Percentiles rank a stretch among this genome's conserved stretches.
Conservation (phyloP, 2,113 vertebrate genomes). For the Chrysochloris asiatica region DNA sequence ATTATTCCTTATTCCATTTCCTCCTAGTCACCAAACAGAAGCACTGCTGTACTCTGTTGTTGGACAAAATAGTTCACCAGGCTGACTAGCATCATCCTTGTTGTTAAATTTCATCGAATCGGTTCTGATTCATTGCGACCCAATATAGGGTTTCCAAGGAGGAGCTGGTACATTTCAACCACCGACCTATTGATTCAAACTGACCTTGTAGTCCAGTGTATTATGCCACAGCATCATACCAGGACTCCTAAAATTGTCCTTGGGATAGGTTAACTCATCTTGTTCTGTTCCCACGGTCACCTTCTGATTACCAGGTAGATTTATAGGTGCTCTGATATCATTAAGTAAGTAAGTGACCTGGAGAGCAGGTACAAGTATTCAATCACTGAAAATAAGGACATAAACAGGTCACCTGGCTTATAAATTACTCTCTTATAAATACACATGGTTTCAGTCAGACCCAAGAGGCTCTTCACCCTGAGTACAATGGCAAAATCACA, state of each 20-base stretch:
- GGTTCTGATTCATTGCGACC: too few relatives aligned
- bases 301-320: neutral
- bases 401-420: neutral
- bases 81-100: neutral
- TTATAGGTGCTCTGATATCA: neutral
- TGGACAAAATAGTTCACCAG: neutral
- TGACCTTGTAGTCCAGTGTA: too few relatives aligned
- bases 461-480: neutral
- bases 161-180: too few relatives aligned
- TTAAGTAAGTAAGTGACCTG: neutral
- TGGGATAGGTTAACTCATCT: neutral
- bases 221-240: too few relatives aligned
- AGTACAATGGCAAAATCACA: conserved; percentile 24
- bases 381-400: conserved; percentile 1
- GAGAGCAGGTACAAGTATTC: neutral
- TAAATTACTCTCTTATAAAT: conserved; percentile 25
- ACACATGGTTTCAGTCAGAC: neutral
- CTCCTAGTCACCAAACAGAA: neutral
- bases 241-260: too few relatives aligned
- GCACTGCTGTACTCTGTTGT: neutral
- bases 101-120: too few relatives aligned
- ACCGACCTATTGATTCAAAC: too few relatives aligned
- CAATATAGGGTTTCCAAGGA: too few relatives aligned
- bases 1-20: neutral
- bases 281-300: neutral